phyloP scores from a whole-genome alignment of 2,888 invertebrate species.

The Aphidoletes aphidimyza region DNA sequence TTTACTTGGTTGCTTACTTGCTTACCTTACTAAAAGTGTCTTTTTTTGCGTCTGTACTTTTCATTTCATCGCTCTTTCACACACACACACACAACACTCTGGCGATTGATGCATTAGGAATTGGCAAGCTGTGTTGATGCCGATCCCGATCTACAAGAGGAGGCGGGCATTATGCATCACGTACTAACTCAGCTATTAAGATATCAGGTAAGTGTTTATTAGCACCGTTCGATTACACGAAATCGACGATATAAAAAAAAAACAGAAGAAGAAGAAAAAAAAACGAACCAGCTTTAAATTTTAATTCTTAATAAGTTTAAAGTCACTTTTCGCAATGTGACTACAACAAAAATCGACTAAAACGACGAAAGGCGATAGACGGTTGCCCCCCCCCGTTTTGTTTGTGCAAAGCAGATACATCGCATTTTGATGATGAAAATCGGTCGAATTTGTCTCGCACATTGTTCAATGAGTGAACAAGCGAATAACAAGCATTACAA shows the following conservation, averaged over 20 bases:
- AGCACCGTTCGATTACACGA: background rate
- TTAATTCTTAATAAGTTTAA: background rate
- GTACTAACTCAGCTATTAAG: constrained; percentile 73
- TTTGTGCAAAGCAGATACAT: too few species aligned
- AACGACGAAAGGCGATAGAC: too few species aligned
- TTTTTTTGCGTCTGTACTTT: too few species aligned
- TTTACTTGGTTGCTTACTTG: too few species aligned
- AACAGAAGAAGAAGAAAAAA: background rate
- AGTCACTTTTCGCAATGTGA: too few species aligned
- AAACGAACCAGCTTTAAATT: background rate
- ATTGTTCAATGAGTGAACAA: background rate
- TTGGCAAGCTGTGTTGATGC: constrained; percentile 76
- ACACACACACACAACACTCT: too few species aligned
- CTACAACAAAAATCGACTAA: too few species aligned
- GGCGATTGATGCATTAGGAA: constrained; percentile 68
- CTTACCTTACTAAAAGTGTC: too few species aligned
- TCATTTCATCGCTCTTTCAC: too few species aligned
- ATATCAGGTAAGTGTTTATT: constrained; percentile 67
- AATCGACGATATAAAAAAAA: too few species aligned
- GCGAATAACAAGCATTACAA: constrained; percentile 26
- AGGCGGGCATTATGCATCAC: constrained; percentile 76
- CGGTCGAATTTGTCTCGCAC: background rate
- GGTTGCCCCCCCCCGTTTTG: too few species aligned
- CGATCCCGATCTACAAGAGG: constrained; percentile 75
- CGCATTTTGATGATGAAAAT: background rate